These are phyloP conservation scores for Cabera pusaria DNA, from an alignment of 2,888 invertebrate species.

Conservation along the genomic window DNA sequence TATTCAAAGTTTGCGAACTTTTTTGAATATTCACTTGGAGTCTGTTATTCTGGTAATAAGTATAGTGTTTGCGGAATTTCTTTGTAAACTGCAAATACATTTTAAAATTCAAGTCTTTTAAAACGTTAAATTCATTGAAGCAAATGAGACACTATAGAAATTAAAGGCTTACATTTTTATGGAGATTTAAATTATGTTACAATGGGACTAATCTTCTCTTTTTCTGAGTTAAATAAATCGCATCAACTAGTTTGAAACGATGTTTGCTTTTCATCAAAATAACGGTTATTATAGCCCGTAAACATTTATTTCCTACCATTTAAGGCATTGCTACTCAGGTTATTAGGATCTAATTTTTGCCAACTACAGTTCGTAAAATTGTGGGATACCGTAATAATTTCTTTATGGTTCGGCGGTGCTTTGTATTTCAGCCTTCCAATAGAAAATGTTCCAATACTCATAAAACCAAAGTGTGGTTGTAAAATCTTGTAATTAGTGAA, in stretches of 20 bases:
- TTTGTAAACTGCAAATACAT: conserved; percentile 5
- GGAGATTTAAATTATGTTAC: no score
- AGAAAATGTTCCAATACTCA: conserved; percentile 67
- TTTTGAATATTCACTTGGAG: conserved; percentile 58
- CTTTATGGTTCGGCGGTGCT: conserved; percentile 57
- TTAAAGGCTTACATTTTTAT: not conserved
- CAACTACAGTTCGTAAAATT: conserved; percentile 57
- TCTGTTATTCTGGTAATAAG: conserved; percentile 46
- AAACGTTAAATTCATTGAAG: not conserved
- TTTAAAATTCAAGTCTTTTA: not conserved
- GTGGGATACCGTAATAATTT: conserved; percentile 62
- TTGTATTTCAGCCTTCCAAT: conserved; percentile 54
- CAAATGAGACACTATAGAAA: not conserved
- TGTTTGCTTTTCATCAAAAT: not conserved
- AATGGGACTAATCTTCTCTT: no score
- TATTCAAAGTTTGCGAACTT: conserved; percentile 73
- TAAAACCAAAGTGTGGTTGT: conserved; percentile 72
- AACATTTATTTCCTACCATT: conserved; percentile 1
- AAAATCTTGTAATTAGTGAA: conserved; percentile 77
- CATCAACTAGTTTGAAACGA: conserved; percentile 1
- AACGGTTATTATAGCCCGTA: not conserved
- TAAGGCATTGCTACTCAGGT: not conserved
- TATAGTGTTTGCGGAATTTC: conserved; percentile 36
- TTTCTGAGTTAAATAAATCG: not conserved
- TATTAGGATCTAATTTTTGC: conserved; percentile 36